Evolutionary conservation across 2,888 invertebrate species (phyloP).

Genomic region (Idaea aversata): DNA sequence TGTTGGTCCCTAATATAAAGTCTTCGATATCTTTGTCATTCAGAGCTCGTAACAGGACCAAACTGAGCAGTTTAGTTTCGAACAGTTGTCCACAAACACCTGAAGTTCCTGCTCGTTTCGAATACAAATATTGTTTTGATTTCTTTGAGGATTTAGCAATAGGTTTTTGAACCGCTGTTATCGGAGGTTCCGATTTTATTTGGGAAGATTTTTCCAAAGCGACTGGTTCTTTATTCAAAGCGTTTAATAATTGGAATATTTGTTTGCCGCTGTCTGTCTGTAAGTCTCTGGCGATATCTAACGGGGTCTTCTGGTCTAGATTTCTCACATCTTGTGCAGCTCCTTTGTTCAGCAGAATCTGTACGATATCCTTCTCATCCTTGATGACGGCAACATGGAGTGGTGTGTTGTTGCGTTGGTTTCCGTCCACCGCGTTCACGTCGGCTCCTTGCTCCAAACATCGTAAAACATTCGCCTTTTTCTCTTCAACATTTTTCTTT

Average conservation of each 20-base stretch:
- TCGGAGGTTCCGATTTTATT: background rate
- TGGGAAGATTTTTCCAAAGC: constrained; percentile 2
- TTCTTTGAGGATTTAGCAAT: constrained; percentile 8
- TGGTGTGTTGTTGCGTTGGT: constrained; percentile 31
- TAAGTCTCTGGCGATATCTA: constrained; percentile 26
- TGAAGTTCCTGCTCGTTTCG: constrained; percentile 25
- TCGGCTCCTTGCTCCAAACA: constrained; percentile 31
- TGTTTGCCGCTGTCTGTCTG: constrained; percentile 12
- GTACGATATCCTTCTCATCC: constrained; percentile 25
- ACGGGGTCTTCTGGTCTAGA: constrained; percentile 25
- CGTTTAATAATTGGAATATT: constrained; percentile 11
- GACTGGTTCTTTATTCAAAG: constrained; percentile 7
- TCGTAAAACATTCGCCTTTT: constrained; percentile 22
- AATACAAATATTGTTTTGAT: constrained; percentile 12
- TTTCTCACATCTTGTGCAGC: constrained; percentile 26
- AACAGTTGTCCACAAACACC: constrained; percentile 29
- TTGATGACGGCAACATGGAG: constrained; percentile 33
- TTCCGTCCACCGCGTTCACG: constrained; percentile 32
- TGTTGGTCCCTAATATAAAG: constrained; percentile 40
- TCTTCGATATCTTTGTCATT: constrained; percentile 33
- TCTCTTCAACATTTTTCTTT: constrained; percentile 19
- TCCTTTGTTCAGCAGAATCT: constrained; percentile 27
- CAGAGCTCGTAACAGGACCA: constrained; percentile 37
- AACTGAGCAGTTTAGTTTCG: constrained; percentile 38
- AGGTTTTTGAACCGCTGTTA: constrained; percentile 5